Percentiles rank a stretch among this genome's conserved stretches.
Evolutionary conservation across 2,888 invertebrate genomes (phyloP).

Genomic region (Coronaproctus castanopsis): DNA sequence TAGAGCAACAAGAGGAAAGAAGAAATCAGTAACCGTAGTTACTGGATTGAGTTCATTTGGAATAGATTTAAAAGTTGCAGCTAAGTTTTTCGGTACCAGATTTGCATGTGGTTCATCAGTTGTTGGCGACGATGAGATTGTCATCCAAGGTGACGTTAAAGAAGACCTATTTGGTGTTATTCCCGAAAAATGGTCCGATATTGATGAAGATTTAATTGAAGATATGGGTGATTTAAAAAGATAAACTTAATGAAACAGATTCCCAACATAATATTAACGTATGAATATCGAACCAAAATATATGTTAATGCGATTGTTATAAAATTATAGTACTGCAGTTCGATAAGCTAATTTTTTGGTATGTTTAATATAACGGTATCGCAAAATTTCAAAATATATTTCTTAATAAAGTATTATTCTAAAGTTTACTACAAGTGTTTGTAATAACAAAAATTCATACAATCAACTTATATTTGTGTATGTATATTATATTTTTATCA

Average conservation of each 20-base stretch:
- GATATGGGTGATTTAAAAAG: constrained; percentile 82
- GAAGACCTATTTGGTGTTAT: constrained; percentile 95
- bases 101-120: constrained; percentile 99
- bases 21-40: constrained; percentile 95
- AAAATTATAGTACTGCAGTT: no score
- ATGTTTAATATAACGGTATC: no score
- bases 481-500: no score
- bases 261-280: constrained; percentile 20
- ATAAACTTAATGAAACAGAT: constrained; percentile 34
- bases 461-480: no score
- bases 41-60: constrained; percentile 88
- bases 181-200: constrained; percentile 95
- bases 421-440: no score
- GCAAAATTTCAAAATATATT: no score
- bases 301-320: no score
- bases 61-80: constrained; percentile 92
- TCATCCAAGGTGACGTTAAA: constrained; percentile 96
- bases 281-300: background rate
- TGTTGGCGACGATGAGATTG: constrained; percentile 96
- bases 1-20: constrained; percentile 85
- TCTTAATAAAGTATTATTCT: no score
- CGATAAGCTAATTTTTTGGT: no score
- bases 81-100: constrained; percentile 90
- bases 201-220: constrained; percentile 80
- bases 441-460: no score